Evolutionary conservation across 2,113 vertebrate genomes (phyloP).

Genomic region (Apistogramma diplotaenia): DNA sequence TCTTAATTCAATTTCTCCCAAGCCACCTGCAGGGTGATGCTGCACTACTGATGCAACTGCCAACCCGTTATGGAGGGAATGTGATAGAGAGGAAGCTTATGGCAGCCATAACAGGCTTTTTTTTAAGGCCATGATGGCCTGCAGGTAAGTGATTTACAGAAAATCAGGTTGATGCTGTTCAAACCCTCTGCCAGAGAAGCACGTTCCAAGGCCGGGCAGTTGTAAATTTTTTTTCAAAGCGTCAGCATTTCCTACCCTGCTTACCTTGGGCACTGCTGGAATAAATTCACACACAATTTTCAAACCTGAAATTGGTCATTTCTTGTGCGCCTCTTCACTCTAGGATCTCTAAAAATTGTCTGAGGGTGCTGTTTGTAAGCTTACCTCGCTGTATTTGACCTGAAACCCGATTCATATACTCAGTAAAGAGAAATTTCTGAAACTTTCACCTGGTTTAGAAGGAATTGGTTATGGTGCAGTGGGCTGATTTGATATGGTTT

Average conservation of each 20-base stretch:
- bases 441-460: conserved; percentile 43
- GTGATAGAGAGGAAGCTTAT: conserved; percentile 54
- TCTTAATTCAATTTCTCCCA: conserved; percentile 54
- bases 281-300: conserved; percentile 67
- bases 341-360: conserved; percentile 18
- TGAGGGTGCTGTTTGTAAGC: conserved; percentile 15
- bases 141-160: conserved; percentile 72
- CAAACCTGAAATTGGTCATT: conserved; percentile 55
- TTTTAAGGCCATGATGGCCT: conserved; percentile 55
- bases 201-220: conserved; percentile 57
- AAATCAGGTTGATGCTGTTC: conserved; percentile 56
- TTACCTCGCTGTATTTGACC: conserved; percentile 31
- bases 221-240: conserved; percentile 67
- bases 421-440: conserved; percentile 37
- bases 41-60: conserved; percentile 28
- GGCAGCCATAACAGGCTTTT: conserved; percentile 52
- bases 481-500: conserved; percentile 49
- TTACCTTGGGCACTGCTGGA: conserved; percentile 44
- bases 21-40: conserved; percentile 29
- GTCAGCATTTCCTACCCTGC: conserved; percentile 69
- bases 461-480: conserved; percentile 38
- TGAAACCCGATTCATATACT: conserved; percentile 8
- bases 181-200: conserved; percentile 49
- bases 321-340: conserved; percentile 15
- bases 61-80: conserved; percentile 34